These are phyloP conservation scores for Campylomormyrus numenius DNA, from an alignment of 2,113 vertebrate species.

Conservation along the genomic window DNA sequence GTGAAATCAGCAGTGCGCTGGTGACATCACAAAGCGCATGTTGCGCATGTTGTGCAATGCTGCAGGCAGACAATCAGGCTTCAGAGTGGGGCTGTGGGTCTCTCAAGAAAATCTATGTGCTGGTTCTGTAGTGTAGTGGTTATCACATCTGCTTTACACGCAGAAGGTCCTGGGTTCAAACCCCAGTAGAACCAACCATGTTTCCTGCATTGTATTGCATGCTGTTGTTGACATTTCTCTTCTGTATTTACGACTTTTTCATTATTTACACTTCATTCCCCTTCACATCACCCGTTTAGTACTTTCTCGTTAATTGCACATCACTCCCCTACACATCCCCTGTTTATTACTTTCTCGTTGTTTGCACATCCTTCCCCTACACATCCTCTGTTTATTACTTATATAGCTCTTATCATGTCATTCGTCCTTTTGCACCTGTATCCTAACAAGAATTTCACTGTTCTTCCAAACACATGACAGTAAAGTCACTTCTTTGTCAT, in stretches of 20 bases:
- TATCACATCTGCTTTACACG: conserved; percentile 99
- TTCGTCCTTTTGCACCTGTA: background rate
- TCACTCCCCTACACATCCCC: background rate
- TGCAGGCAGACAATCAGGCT: background rate
- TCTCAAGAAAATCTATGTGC: accelerated
- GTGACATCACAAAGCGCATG: background rate
- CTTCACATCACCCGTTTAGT: background rate
- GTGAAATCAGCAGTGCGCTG: background rate
- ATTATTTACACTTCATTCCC: background rate
- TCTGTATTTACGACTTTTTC: background rate
- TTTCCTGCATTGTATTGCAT: background rate
- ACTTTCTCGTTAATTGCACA: background rate
- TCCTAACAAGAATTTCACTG: background rate
- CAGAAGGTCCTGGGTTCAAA: conserved; percentile 99
- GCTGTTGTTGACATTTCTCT: background rate
- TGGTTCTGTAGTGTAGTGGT: conserved; percentile 84
- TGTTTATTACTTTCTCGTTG: background rate
- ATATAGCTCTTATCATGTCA: background rate
- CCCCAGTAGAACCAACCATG: conserved; percentile 88
- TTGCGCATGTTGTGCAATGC: background rate
- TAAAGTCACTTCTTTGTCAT: background rate
- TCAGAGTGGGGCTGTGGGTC: background rate
- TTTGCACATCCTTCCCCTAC: too few relatives aligned
- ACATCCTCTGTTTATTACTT: background rate
- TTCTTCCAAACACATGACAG: background rate